phyloP scores from a whole-genome alignment of 1,140 invertebrate genomes.

The Drosophila cardini region DNA sequence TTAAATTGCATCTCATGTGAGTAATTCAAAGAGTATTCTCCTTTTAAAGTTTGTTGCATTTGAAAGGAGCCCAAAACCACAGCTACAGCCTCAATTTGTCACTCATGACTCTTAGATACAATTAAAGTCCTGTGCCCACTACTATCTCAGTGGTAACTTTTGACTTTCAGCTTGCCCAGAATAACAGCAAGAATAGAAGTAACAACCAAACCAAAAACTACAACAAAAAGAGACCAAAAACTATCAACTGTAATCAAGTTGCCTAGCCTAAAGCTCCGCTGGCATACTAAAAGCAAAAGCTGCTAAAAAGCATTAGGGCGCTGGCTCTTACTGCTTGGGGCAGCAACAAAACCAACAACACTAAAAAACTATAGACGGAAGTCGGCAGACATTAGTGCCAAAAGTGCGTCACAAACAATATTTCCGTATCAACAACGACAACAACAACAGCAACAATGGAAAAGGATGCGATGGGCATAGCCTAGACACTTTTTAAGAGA shows the following conservation, averaged over 20 bases:
- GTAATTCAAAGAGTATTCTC: not conserved
- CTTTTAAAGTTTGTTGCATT: not conserved
- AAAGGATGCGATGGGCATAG: conserved; percentile 64
- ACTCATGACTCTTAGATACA: conserved; percentile 35
- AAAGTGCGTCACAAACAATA: conserved; percentile 81
- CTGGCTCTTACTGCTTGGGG: conserved; percentile 32
- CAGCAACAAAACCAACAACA: conserved; percentile 19
- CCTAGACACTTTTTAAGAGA: conserved; percentile 82
- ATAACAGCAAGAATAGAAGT: conserved; percentile 8
- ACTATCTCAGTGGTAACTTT: conserved; percentile 42
- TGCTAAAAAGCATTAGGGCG: conserved; percentile 79
- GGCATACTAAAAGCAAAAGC: conserved; percentile 63
- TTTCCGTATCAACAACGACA: conserved; percentile 71
- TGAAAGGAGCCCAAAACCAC: not conserved
- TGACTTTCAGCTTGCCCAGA: conserved; percentile 48
- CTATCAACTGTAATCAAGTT: conserved; percentile 81
- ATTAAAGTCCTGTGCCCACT: conserved; percentile 41
- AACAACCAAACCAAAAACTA: conserved; percentile 34
- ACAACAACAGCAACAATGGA: conserved; percentile 32
- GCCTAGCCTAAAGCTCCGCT: conserved; percentile 54
- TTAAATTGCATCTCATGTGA: not conserved
- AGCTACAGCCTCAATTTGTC: conserved; percentile 36
- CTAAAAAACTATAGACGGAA: conserved; percentile 69
- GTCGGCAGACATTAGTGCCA: conserved; percentile 80
- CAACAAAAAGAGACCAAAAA: conserved; percentile 54